Conservation (phyloP, 2,113 vertebrate species). For the Labrus mixtus region DNA sequence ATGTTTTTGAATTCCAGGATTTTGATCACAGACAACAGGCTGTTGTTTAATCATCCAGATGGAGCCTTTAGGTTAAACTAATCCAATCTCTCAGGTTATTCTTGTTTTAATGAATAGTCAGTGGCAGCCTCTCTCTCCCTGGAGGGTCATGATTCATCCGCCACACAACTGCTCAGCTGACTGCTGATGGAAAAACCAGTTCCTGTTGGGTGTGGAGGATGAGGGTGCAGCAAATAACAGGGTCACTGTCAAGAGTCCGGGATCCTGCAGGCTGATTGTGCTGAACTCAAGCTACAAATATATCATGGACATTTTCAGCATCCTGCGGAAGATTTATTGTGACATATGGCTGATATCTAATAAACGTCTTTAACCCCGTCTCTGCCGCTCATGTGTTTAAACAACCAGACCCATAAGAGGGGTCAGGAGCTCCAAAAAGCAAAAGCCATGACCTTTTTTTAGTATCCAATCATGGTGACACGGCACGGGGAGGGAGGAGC, state of each 20-base stretch:
- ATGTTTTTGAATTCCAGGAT: not conserved
- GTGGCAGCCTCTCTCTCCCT: slow-evolving; percentile 47
- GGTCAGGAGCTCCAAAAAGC: not conserved
- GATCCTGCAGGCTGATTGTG: not conserved
- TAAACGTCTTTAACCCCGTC: not conserved
- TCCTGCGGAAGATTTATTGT: not conserved
- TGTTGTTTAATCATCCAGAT: slow-evolving; percentile 49
- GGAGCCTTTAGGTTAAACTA: slow-evolving; percentile 68
- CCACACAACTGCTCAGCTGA: slow-evolving; percentile 3
- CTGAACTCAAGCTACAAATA: not conserved
- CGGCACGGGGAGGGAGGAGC: not conserved
- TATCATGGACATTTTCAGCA: not conserved
- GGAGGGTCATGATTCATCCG: slow-evolving; percentile 67
- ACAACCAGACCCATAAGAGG: not conserved
- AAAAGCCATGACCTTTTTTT: slow-evolving; percentile 13
- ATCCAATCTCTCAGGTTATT: slow-evolving; percentile 63
- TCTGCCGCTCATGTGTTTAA: not conserved
- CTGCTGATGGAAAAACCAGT: slow-evolving; percentile 42
- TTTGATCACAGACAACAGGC: not conserved
- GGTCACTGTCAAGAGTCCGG: slow-evolving; percentile 4
- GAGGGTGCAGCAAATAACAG: slow-evolving; percentile 3
- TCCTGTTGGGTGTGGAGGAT: slow-evolving; percentile 50
- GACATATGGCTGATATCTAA: not conserved
- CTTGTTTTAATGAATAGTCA: slow-evolving; percentile 63
- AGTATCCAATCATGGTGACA: slow-evolving; percentile 39